phyloP scores from a whole-genome alignment of 2,888 invertebrate species.

The Aleiodes leptofemur region DNA sequence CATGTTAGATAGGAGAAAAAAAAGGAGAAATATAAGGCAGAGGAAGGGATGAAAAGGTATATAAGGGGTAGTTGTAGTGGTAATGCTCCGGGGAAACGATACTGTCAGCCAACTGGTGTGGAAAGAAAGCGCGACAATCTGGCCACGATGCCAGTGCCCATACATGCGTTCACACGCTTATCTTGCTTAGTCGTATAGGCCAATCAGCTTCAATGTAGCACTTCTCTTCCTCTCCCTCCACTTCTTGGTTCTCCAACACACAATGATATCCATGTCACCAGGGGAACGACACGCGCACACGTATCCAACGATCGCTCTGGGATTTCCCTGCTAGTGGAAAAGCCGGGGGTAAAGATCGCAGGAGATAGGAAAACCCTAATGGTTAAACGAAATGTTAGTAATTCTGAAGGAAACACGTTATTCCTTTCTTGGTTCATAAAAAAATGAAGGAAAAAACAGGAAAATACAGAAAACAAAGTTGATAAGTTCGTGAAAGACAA shows the following conservation, averaged over 20 bases:
- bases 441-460: neutral
- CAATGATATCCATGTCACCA: conserved; percentile 19
- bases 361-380: conserved; percentile 31
- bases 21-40: conserved; percentile 24
- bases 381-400: conserved; percentile 29
- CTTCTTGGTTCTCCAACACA: neutral
- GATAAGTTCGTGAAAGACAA: neutral
- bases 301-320: conserved; percentile 33
- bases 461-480: neutral
- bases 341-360: conserved; percentile 16
- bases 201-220: conserved; percentile 15
- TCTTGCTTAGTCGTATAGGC: conserved; percentile 19
- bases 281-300: conserved; percentile 31
- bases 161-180: conserved; percentile 23
- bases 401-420: conserved; percentile 12
- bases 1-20: conserved; percentile 6
- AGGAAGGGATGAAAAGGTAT: conserved; percentile 21
- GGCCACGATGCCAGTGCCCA: conserved; percentile 31
- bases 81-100: conserved; percentile 37
- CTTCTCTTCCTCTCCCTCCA: neutral
- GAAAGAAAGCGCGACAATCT: conserved; percentile 35
- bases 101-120: conserved; percentile 37
- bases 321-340: conserved; percentile 31
- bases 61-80: conserved; percentile 27
- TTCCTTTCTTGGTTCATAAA: conserved; percentile 17